Evolutionary conservation across 2,113 vertebrate species (phyloP), one percentile per base, ranked within the genome.

Genomic region (Erythrocercus mccallii): DNA sequence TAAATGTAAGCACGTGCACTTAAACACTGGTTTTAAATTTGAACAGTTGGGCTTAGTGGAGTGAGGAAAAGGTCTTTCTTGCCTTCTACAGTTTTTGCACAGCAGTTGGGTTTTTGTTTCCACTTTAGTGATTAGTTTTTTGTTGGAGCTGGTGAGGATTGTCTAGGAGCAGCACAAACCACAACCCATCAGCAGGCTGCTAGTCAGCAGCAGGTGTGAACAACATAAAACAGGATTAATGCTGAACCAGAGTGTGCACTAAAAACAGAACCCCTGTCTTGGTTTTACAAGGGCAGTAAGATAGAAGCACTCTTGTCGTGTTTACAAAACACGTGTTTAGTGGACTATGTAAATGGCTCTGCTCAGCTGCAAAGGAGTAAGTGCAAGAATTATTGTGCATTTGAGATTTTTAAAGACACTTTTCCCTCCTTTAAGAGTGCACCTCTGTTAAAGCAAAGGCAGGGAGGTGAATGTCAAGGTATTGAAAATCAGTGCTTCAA

Each of bases 151-250:
- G 70, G 91, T 85, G 74, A 87, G 92, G 91, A 89, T 96, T 94
- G 94, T 88, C 78, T 96, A 60, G 10, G 81, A 96, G 96, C 97
- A 54, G 97, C 70, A 11, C 71, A 97, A 97, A 90, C 97, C 97
- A 81, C 97, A 95, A 85, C 92, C 96, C 96, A 86, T 96, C 96
- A 95, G 97, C 97, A 97, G 96, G 92, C 97, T 96, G 95, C 97
- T 96, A 87, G 97, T 97, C 97, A 89, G 96, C 95, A 97, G 98
- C 98, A 98, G 98, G 98, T 98, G 98, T 98, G 98, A 98, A 97
- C 98, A 98, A 98, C 98, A 98, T 97, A 97, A 98, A 98, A 98
- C 98, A 98, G 98, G 98, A 98, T 98, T 98, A 98, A 95, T 83
- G 33, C 95, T 81, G 97, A 94, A 96, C 94, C 92, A 60, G 90